Conservation (phyloP, 2,888 invertebrate species). For the Aelia acuminata region DNA sequence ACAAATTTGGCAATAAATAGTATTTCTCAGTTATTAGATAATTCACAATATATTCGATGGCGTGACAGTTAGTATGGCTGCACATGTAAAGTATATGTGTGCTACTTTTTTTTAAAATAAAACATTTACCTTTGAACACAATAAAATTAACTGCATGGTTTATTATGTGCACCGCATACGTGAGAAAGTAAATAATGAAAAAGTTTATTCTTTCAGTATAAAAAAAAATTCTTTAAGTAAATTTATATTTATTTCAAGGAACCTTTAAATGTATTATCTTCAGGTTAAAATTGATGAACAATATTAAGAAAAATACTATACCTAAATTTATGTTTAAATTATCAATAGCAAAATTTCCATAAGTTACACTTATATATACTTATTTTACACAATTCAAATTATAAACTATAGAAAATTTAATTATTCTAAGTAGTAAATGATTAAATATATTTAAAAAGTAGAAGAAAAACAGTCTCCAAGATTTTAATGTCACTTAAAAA, state of each 20-base stretch:
- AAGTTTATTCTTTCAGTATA: neutral
- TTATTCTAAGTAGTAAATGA: neutral
- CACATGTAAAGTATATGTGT: neutral
- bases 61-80: neutral
- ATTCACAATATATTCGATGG: neutral
- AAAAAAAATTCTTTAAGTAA: neutral
- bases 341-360: neutral
- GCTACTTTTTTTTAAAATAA: neutral
- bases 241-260: neutral
- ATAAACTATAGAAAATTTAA: constrained; percentile 15
- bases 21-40: neutral
- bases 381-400: neutral
- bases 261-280: neutral
- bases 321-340: neutral
- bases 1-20: neutral
- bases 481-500: constrained; percentile 10
- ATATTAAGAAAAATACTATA: neutral
- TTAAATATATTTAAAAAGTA: constrained; percentile 4
- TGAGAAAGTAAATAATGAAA: neutral
- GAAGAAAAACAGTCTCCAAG: constrained; percentile 36
- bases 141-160: neutral
- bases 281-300: neutral
- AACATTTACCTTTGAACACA: neutral
- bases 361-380: neutral
- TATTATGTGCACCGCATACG: neutral